A percentile compares a stretch with the other conserved stretches of the same genome.
Evolutionary conservation across 1,140 invertebrate genomes (phyloP).

Genomic region (Probaryconus sp.): DNA sequence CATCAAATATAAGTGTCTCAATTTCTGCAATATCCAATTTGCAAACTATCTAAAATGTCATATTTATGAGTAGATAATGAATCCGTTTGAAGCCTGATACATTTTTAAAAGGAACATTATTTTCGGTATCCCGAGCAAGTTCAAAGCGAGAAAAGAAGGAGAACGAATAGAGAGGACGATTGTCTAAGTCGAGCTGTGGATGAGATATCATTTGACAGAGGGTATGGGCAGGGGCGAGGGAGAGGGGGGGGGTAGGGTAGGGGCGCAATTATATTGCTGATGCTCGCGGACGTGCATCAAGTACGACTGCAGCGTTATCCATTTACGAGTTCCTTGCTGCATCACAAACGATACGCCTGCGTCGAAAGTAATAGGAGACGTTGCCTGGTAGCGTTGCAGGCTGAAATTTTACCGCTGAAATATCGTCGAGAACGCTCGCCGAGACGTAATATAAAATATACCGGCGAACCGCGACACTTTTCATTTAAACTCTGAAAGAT

Average conservation of each 20-base stretch:
- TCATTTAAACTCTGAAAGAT: constrained; percentile 57
- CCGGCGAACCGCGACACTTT: constrained; percentile 55
- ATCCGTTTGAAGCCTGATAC: constrained; percentile 33
- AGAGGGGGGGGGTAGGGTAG: no score
- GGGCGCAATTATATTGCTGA: constrained; percentile 36
- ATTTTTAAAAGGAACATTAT: constrained; percentile 4
- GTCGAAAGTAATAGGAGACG: constrained; percentile 59
- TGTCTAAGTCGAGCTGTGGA: constrained; percentile 17
- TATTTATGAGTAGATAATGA: no score
- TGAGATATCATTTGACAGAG: constrained; percentile 18
- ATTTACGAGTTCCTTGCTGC: constrained; percentile 50
- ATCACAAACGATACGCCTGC: constrained; percentile 52
- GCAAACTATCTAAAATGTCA: no score
- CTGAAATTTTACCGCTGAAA: constrained; percentile 58
- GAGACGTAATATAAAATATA: constrained; percentile 58
- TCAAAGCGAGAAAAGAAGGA: constrained; percentile 10
- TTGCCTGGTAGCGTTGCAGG: constrained; percentile 25
- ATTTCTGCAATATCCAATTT: no score
- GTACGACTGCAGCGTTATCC: constrained; percentile 51
- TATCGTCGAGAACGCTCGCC: constrained; percentile 42
- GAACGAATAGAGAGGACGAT: constrained; percentile 7
- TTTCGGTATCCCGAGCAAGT: constrained; percentile 3
- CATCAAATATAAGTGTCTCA: no score
- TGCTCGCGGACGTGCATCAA: constrained; percentile 43
- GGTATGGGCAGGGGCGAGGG: no score